Conservation (phyloP, 2,888 invertebrate species). For the Drosophila borealis region DNA sequence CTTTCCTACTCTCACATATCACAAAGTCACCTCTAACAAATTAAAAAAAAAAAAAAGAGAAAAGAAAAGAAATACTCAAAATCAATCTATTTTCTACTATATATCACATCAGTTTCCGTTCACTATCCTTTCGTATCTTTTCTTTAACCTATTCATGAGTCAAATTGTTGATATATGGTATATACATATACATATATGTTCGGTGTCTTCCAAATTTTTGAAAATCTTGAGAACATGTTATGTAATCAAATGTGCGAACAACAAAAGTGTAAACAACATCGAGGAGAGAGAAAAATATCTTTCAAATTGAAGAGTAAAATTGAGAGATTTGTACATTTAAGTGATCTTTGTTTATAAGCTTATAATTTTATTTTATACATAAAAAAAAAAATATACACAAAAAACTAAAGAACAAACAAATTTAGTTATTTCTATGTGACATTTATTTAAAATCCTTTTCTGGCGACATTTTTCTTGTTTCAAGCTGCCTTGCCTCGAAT, state of each 20-base stretch:
- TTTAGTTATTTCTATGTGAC: constrained; percentile 7
- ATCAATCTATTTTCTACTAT: constrained; percentile 30
- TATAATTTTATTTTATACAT: constrained; percentile 83
- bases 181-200: no score
- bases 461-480: no score
- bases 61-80: constrained; percentile 44
- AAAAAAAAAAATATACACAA: constrained; percentile 68
- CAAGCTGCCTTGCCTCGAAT: no score
- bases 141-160: constrained; percentile 42
- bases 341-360: constrained; percentile 84
- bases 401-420: constrained; percentile 51
- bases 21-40: constrained; percentile 52
- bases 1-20: constrained; percentile 57
- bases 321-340: constrained; percentile 84
- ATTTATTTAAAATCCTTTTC: background rate
- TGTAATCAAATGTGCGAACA: constrained; percentile 43
- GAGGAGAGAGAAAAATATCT: constrained; percentile 70
- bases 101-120: constrained; percentile 43
- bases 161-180: constrained; percentile 52
- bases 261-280: constrained; percentile 58
- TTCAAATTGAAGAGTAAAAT: constrained; percentile 68
- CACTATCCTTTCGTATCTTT: constrained; percentile 24
- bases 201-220: constrained; percentile 36
- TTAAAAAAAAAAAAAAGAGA: constrained; percentile 4
- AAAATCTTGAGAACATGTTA: constrained; percentile 34